Base-by-base conservation (phyloP, 2,797 vertebrate genomes). In the Tinamus major region DNA sequence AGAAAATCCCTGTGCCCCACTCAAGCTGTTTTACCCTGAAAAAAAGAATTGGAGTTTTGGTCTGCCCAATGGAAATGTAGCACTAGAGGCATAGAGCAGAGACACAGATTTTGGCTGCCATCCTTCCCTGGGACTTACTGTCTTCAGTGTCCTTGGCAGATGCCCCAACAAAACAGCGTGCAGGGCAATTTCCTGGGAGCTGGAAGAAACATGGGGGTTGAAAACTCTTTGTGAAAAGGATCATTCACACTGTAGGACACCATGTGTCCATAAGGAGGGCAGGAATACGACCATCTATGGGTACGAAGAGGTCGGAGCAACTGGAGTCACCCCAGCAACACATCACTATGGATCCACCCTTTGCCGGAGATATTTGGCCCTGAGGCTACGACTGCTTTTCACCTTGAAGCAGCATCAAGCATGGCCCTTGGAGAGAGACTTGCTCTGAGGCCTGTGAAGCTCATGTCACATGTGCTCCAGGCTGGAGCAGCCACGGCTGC, bases 401-500 rank as follows among this genome's bases (percentile, higher is more conserved):
- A 20, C 8, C 35, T 21, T 58, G 31, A 29, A 42, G 35, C 61
- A 64, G 37, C 2, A 1, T 8, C 42, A 68, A 7, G 4, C 61
- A 15, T 0, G 1, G n/a, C 33, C 53, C 4, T 55, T 35, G 0
- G 1, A 3, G 18, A 16, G 2, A 65, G 13, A 56, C 42, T 18
- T 13, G 39, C 82, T 53, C 82, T 7, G 17, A 77, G 78, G 84
- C 59, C 84, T 62, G 53, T 21, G 44, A 63, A 82, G 29, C 33
- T 62, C 92, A 49, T 72, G 55, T 20, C 0, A 0, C 35, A 24
- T 1, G 0, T 48, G 82, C 85, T 35, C 26, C 20, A 3, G 64
- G 94, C 85, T 79, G 67, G 46, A 70, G 56, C 39, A 2, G 37
- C 53, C 0, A 0, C 3, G 21, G 59, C 61, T 74, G 67, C 3